These are phyloP conservation scores for Archips crataeganus DNA, from an alignment of 2,888 invertebrate genomes.

Conservation along the genomic window DNA sequence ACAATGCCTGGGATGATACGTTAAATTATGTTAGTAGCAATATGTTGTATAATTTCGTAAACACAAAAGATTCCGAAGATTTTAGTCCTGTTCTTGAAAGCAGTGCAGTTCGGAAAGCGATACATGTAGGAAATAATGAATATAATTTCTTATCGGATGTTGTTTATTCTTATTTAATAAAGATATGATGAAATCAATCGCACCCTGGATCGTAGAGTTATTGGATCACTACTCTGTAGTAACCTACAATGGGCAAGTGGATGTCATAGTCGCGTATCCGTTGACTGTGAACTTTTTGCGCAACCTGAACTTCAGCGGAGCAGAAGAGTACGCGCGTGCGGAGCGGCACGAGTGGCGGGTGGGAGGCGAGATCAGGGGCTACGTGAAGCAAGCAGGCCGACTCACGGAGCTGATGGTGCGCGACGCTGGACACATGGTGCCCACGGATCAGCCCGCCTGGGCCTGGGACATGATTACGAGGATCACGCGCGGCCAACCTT, in stretches of 20 bases:
- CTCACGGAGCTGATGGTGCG: constrained; percentile 87
- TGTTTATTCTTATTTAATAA: constrained; percentile 87
- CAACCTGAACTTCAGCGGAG: constrained; percentile 85
- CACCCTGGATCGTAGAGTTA: constrained; percentile 86
- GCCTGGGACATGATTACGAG: constrained; percentile 87
- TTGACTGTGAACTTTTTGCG: constrained; percentile 89
- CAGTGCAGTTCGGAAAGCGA: constrained; percentile 86
- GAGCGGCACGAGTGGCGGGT: constrained; percentile 86
- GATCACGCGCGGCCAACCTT: constrained; percentile 68
- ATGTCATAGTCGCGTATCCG: constrained; percentile 92
- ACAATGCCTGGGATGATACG: background rate
- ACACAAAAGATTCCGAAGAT: constrained; percentile 48
- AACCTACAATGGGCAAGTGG: constrained; percentile 93
- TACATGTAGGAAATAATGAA: constrained; percentile 91
- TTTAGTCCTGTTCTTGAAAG: constrained; percentile 80
- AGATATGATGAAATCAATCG: constrained; percentile 90
- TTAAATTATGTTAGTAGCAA: background rate
- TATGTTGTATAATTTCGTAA: constrained; percentile 9
- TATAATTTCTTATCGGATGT: constrained; percentile 78
- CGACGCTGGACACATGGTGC: constrained; percentile 90
- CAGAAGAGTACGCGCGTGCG: constrained; percentile 84
- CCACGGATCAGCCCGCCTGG: constrained; percentile 88
- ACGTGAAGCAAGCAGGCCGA: constrained; percentile 85
- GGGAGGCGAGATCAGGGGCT: constrained; percentile 86
- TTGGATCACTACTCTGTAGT: constrained; percentile 87